Base-by-base conservation (phyloP, 2,113 vertebrate genomes). In the Equus quagga region DNA sequence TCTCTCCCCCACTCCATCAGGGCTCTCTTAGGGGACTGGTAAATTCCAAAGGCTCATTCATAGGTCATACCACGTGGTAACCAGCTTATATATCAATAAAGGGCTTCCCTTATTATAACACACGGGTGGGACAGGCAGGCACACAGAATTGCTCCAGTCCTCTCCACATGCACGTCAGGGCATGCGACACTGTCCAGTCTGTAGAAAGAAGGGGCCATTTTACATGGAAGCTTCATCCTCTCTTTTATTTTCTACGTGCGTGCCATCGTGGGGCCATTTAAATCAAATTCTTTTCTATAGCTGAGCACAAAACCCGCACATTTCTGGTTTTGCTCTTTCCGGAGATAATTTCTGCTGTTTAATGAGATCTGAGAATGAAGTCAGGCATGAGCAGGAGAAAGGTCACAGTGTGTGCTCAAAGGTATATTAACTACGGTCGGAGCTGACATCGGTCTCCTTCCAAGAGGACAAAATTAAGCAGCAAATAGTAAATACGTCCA, bases 281-380 rank as follows among this genome's bases (percentile, higher is more conserved):
- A 98, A 98, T 99, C 98, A 98, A 98, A 98, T 97, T 98, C 97
- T 98, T 97, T 93, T 98, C 97, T 96, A 76, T 96, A 98, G 94
- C 98, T 98, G 98, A 98, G 98, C 93, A 31, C 96, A 97, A 98
- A 98, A 97, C 98, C 98, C 97, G 91, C 96, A 97, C 98, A 98
- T 98, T 99, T 98, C 98, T 98, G 98, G 97, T 98, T 98, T 98
- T 98, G 98, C 98, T 98, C 98, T 99, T 99, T 99, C 98, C 72
- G 70, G 97, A 98, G 98, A 98, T 99, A 99, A 99, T 99, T 99
- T 99, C 97, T 98, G 88, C 98, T 98, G 98, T 98, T 98, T 99
- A 99, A 99, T 99, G 98, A 99, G 98, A 99, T 99, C 98, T 98
- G 98, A 99, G 98, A 98, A 99, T 99, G 99, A 99, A 99, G 98